Evolutionary conservation across 2,113 vertebrate genomes (phyloP).

Genomic region (Benitochromis conjunctus): DNA sequence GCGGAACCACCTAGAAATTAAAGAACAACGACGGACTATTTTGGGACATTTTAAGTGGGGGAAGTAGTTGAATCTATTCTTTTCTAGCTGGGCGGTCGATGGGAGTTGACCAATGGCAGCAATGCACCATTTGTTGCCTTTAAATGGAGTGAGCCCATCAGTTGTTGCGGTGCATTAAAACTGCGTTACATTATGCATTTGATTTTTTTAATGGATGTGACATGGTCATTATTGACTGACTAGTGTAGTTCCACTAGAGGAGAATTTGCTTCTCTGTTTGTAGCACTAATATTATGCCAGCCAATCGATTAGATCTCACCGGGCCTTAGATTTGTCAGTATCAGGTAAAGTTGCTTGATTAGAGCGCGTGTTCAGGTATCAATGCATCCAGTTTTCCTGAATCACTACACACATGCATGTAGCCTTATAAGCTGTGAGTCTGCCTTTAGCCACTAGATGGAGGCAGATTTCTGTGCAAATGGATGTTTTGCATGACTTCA

Average conservation of each 20-base stretch:
- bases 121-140: background rate
- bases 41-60: background rate
- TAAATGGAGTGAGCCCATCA: background rate
- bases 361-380: background rate
- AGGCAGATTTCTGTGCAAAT: background rate
- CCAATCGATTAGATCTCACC: background rate
- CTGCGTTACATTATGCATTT: background rate
- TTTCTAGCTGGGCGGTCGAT: background rate
- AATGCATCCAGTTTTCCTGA: background rate
- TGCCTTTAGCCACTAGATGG: constrained; percentile 49
- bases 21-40: constrained; percentile 17
- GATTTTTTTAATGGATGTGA: background rate
- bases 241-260: background rate
- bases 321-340: background rate
- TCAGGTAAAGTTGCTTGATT: background rate
- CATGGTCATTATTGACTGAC: background rate
- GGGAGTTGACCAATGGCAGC: background rate
- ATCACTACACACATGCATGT: background rate
- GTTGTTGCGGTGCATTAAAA: background rate
- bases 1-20: background rate
- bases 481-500: background rate
- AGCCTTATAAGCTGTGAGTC: background rate
- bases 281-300: background rate
- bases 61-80: constrained; percentile 5
- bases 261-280: background rate